Evolutionary conservation across 2,797 vertebrate species (phyloP).

Genomic region (Limnodromus scolopaceus): DNA sequence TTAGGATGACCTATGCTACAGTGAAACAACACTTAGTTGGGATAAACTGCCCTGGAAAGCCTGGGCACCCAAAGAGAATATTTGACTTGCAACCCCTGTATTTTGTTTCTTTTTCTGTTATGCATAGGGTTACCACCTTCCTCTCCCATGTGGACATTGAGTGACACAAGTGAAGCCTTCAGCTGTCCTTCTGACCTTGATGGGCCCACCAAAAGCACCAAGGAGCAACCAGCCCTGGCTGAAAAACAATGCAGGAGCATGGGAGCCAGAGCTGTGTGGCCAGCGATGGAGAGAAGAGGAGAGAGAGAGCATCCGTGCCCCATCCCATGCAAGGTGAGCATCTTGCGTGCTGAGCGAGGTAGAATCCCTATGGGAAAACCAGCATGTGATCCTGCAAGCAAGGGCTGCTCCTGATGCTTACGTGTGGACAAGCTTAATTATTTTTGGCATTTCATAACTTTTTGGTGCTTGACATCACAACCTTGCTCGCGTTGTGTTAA

Average conservation of each 20-base stretch:
- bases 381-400: neutral
- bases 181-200: fast-evolving
- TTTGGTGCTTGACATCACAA: neutral
- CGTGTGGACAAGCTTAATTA: neutral
- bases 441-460: neutral
- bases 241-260: neutral
- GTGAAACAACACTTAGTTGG: neutral
- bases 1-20: neutral
- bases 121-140: neutral
- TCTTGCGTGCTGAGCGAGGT: neutral
- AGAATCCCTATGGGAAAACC: neutral
- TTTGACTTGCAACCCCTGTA: neutral
- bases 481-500: fast-evolving
- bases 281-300: neutral
- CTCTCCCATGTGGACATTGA: fast-evolving
- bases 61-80: neutral
- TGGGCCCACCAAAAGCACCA: neutral
- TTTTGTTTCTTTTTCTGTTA: neutral
- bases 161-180: neutral
- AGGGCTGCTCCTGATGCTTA: neutral
- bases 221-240: neutral
- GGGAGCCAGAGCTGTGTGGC: neutral
- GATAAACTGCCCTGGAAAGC: neutral
- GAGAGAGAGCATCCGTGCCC: neutral
- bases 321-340: fast-evolving